phyloP scores from a whole-genome alignment of 2,888 invertebrate species.

The Amphipyra berbera region DNA sequence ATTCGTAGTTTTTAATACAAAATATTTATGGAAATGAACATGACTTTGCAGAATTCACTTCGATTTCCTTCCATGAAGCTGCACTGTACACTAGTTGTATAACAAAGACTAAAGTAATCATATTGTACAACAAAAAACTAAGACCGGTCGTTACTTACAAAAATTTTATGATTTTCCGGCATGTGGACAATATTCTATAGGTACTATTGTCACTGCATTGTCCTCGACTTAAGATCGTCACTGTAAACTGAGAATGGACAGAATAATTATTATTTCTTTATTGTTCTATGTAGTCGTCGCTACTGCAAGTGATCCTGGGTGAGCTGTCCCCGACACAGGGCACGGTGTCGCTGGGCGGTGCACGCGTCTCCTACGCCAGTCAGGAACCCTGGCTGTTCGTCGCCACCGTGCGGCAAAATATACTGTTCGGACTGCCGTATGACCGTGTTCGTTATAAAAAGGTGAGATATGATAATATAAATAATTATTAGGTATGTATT shows the following conservation, averaged over 20 bases:
- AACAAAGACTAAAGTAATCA: too few relatives aligned
- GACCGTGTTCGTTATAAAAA: constrained; percentile 87
- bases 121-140: background rate
- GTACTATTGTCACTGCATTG: constrained; percentile 23
- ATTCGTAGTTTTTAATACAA: too few relatives aligned
- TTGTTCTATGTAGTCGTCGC: constrained; percentile 86
- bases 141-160: background rate
- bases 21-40: too few relatives aligned
- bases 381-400: constrained; percentile 95
- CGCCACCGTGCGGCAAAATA: constrained; percentile 93
- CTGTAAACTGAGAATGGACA: background rate
- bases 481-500: background rate
- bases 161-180: background rate
- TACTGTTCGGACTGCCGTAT: constrained; percentile 93
- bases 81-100: too few relatives aligned
- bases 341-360: constrained; percentile 90
- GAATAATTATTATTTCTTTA: background rate
- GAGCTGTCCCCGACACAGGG: constrained; percentile 92
- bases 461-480: constrained; percentile 65
- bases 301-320: constrained; percentile 92
- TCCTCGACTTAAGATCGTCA: constrained; percentile 1
- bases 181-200: background rate
- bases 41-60: background rate
- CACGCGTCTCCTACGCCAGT: constrained; percentile 92
- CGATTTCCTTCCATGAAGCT: background rate